Percentiles rank a stretch among this genome's conserved stretches.
phyloP scores from a whole-genome alignment of 2,113 vertebrate species.

The Sitta europaea region DNA sequence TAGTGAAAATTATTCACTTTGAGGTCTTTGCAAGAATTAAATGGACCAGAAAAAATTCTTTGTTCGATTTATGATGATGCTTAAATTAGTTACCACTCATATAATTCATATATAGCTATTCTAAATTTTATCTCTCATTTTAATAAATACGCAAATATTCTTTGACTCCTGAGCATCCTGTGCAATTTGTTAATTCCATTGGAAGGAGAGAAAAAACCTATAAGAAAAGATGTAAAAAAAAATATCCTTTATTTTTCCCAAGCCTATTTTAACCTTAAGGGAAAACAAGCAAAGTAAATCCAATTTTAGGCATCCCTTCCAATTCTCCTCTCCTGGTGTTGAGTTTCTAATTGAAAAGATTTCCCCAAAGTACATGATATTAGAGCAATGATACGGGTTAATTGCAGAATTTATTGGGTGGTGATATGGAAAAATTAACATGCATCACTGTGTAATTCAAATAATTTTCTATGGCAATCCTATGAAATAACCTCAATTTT shows the following conservation, averaged over 20 bases:
- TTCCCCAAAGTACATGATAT: slow-evolving; percentile 24
- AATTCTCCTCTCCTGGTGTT: background rate
- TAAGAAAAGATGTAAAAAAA: background rate
- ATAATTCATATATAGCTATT: background rate
- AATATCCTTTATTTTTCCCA: background rate
- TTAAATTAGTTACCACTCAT: background rate
- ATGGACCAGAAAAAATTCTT: background rate
- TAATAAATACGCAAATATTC: background rate
- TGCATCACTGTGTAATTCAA: background rate
- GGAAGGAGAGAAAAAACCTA: background rate
- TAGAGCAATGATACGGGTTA: slow-evolving; percentile 35
- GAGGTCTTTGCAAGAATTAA: background rate
- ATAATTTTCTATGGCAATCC: slow-evolving; percentile 5
- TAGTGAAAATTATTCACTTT: background rate
- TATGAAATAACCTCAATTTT: background rate
- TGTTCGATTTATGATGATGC: background rate
- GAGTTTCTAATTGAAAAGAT: slow-evolving; percentile 46
- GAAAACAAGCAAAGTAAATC: slow-evolving; percentile 4
- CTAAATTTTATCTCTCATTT: background rate
- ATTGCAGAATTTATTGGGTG: slow-evolving; percentile 25
- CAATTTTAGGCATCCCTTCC: background rate
- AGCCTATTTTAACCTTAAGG: background rate
- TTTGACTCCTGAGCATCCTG: background rate
- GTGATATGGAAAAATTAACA: slow-evolving; percentile 35
- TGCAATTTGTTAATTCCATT: background rate